Conservation (phyloP, 2,888 invertebrate species). For the Bugulina stolonifera region DNA sequence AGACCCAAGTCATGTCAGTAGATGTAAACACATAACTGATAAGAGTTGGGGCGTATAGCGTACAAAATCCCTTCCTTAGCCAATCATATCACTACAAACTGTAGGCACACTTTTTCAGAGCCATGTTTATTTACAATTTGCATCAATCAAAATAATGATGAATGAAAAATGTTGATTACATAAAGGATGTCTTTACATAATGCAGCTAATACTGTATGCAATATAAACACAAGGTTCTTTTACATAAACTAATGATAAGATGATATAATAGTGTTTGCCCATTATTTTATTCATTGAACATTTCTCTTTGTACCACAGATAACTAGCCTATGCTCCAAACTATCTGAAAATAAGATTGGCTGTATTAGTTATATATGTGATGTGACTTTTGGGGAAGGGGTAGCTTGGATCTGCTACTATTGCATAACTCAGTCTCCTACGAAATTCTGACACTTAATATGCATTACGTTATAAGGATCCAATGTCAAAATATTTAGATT, state of each 20-base stretch:
- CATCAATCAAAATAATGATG: neutral
- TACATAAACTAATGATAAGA: neutral
- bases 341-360: too few relatives aligned
- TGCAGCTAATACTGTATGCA: neutral
- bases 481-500: too few relatives aligned
- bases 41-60: neutral
- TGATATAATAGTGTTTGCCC: neutral
- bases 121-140: neutral
- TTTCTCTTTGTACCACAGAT: too few relatives aligned
- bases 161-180: neutral
- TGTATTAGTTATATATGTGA: too few relatives aligned
- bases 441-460: too few relatives aligned
- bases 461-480: too few relatives aligned
- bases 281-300: too few relatives aligned
- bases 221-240: neutral
- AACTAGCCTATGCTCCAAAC: too few relatives aligned
- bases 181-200: neutral
- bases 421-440: too few relatives aligned
- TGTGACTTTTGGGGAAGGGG: too few relatives aligned
- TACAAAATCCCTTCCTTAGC: neutral
- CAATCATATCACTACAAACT: neutral
- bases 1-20: neutral
- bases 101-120: too few relatives aligned
- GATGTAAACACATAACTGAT: neutral
- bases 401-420: too few relatives aligned